Evolutionary conservation across 2,888 invertebrate genomes (phyloP), one percentile per base, ranked within the genome.

Genomic region (Andricus curvator): DNA sequence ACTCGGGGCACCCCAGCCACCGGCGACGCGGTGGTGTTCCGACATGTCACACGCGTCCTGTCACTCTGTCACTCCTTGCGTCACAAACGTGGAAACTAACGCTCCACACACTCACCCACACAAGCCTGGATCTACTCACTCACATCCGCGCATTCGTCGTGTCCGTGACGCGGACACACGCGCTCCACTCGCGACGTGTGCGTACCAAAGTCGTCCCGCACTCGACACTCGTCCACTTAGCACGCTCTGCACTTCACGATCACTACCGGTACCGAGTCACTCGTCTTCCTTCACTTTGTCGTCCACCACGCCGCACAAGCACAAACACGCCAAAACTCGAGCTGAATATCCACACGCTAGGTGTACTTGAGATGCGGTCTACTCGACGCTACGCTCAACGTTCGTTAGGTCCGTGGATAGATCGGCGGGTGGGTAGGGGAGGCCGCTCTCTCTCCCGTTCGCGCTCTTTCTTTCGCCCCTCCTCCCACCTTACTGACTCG

Each of bases 21-120:
- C 95, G 93, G 94, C 94, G 91, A 95, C 94, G 90, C 94, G 94
- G 93, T 94, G 94, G 93, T 95, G 94, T 93, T 95, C 95, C 93
- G 95, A 95, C 95, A 95, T 95, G 88, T 88, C 90, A 86, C 87
- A 83, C 86, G 85, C 85, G 87, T 86, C 80, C 78, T 60, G 67
- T 68, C 78, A 80, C 80, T 84, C 80, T 80, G 80, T 78, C 80
- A 70, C 79, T 79, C 80, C n/a, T 25, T 74, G 56, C 80, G 78
- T 62, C 80, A 56, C 67, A 76, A 62, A 25, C 48, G 80, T 64
- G 25, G 37, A 77, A 65, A 44, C 41, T 33, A 60, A 77, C 62
- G 82, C 81, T 80, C 74, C 82, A 82, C 81, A 80, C 70, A 81
- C 83, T 80, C 78, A 66, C 79, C 68, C 79, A 81, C 74, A 74